A percentile compares a stretch with the other conserved stretches of the same genome.
Conservation (phyloP, 2,797 vertebrate genomes). For the Hippocampus kuda region DNA sequence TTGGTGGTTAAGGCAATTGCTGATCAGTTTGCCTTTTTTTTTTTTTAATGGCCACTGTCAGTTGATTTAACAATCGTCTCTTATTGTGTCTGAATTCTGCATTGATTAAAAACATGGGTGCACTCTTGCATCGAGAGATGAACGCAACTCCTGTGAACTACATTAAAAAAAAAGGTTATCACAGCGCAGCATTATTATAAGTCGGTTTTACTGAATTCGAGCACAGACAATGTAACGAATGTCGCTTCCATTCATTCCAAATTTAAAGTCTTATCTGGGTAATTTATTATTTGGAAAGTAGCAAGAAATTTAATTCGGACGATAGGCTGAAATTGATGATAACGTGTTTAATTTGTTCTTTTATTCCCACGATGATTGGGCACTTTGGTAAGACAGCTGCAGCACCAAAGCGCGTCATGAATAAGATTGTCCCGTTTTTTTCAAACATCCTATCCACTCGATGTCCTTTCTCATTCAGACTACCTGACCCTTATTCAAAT, state of each 20-base stretch:
- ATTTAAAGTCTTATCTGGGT: slow-evolving; percentile 54
- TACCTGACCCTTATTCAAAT: slow-evolving; percentile 43
- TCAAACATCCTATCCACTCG: slow-evolving; percentile 54
- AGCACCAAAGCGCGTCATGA: slow-evolving; percentile 45
- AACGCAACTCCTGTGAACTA: background rate
- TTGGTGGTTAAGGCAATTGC: too few species aligned
- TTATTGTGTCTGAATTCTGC: too few species aligned
- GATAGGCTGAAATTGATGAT: slow-evolving; percentile 31
- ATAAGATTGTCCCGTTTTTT: slow-evolving; percentile 54
- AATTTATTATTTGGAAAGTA: slow-evolving; percentile 37
- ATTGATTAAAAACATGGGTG: too few species aligned
- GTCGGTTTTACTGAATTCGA: slow-evolving; percentile 38
- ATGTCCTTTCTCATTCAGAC: slow-evolving; percentile 46
- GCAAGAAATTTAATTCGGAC: slow-evolving; percentile 39
- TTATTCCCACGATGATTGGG: slow-evolving; percentile 59
- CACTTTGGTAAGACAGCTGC: slow-evolving; percentile 30
- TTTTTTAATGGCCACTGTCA: too few species aligned
- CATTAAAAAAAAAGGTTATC: slow-evolving; percentile 31
- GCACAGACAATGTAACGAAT: slow-evolving; percentile 42
- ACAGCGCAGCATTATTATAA: slow-evolving; percentile 14
- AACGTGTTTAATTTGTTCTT: slow-evolving; percentile 49
- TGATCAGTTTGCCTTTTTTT: too few species aligned
- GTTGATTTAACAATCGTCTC: too few species aligned
- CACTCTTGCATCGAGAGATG: too few species aligned
- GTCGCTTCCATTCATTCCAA: slow-evolving; percentile 46